Evolutionary conservation across 1,140 invertebrate genomes (phyloP), one percentile per base, ranked within the genome.

Genomic region (Epicauta chinensis): DNA sequence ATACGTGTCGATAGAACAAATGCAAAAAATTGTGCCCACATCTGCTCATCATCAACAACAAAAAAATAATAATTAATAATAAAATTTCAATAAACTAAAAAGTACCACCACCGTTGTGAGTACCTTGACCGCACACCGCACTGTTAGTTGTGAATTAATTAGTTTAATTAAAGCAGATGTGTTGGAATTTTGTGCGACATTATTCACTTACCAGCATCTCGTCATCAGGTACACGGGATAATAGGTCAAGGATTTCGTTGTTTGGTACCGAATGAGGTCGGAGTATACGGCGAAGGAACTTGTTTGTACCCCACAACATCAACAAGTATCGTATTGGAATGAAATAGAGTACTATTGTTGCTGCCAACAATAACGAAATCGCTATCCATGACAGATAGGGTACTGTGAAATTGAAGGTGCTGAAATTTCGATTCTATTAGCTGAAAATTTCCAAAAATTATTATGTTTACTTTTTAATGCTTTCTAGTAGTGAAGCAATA

Each of bases 361-460:
- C 85, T n/a, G 81, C 71, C 37, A 82, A 61, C 2, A 91, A 68
- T 44, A 90, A 73, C 7, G 91, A 71, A 51, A 98, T 87, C 12
- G 93, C 91, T 61, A 99, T 75, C 75, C 87, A 93, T 58, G 93
- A 96, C 44, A 99, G 75, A 77, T 97, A 98, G 42, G 96, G 93
- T 54, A 98, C 90, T 29, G 93, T 93, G 74, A 98, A 98, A 69
- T 97, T 97, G 75, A 98, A 93, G 48, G 93, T 87, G 72, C 90
- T 94, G 74, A 47, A 81, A 81, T n/a, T n/a, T n/a, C n/a, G n/a
- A n/a, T n/a, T n/a, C n/a, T n/a, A 60, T 17, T 36, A 42, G 36
- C 17, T 31, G 31, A 1, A 16, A 42, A 23, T 17, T 42, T 17
- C 34, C 47, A 39, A 37, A 34, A 47, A 3, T 38, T 46, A 46